These are phyloP conservation scores for Cyphomyrmex costatus DNA, from an alignment of 1,140 invertebrate species.

Conservation along the genomic window DNA sequence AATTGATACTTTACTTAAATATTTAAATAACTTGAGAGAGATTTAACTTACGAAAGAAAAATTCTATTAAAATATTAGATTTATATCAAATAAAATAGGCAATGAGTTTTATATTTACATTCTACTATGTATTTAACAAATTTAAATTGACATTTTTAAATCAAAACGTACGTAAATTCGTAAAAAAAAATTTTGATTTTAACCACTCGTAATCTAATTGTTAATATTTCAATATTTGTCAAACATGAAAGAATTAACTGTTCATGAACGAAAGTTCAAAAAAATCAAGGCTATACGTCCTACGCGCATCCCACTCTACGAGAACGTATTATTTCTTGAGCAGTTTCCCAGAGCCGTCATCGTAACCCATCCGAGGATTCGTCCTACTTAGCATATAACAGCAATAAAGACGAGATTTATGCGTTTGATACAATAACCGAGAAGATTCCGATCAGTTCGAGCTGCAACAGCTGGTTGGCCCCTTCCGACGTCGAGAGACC, in stretches of 20 bases:
- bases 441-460: conserved; percentile 67
- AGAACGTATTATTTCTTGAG: conserved; percentile 70
- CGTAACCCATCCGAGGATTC: conserved; percentile 65
- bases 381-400: conserved; percentile 79
- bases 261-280: background rate
- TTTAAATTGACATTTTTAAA: background rate
- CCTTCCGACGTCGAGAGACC: conserved; percentile 30
- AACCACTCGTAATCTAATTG: background rate
- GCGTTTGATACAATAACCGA: conserved; percentile 74
- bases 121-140: background rate
- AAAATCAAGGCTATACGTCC: conserved; percentile 30
- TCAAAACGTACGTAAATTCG: background rate
- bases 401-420: conserved; percentile 80
- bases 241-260: background rate
- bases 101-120: background rate
- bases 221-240: background rate
- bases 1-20: background rate
- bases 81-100: background rate
- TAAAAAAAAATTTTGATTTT: background rate
- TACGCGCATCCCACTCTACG: conserved; percentile 58
- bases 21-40: background rate
- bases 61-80: background rate
- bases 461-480: conserved; percentile 43
- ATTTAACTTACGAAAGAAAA: background rate
- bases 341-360: conserved; percentile 46